Conservation (phyloP, 2,113 vertebrate species). For the Ondatra zibethicus region DNA sequence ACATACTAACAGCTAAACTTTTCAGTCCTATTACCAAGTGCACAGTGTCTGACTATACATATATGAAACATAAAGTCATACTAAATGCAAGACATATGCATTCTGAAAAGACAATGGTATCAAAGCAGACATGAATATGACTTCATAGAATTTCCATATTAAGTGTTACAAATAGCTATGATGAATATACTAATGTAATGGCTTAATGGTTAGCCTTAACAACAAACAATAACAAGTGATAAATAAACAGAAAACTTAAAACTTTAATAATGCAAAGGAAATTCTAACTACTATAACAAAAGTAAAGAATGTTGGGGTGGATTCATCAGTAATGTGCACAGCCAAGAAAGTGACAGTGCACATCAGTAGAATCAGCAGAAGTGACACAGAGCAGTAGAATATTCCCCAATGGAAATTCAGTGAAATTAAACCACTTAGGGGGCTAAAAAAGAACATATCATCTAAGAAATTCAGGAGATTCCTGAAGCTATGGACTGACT, state of each 20-base stretch:
- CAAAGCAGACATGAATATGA: not conserved
- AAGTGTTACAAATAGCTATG: not conserved
- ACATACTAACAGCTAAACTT: not conserved
- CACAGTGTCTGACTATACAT: not conserved
- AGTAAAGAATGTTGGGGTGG: not conserved
- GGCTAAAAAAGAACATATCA: no score
- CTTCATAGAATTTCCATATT: not conserved
- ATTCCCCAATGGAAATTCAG: not conserved
- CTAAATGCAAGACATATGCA: not conserved
- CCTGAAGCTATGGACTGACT: no score
- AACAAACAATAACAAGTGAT: not conserved
- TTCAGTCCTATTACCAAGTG: not conserved
- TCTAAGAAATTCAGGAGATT: no score
- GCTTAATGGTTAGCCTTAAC: not conserved
- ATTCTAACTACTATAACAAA: not conserved
- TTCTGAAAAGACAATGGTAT: not conserved
- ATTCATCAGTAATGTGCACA: no score
- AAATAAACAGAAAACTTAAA: not conserved
- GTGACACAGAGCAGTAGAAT: not conserved
- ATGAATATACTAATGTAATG: not conserved
- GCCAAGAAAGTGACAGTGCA: not conserved
- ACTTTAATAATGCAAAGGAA: not conserved
- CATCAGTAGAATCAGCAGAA: no score
- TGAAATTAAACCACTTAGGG: no score
- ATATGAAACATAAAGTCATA: not conserved